Evolutionary conservation across 2,888 invertebrate species (phyloP), one percentile per base, ranked within the genome.

Genomic region (Hartigia nigra): DNA sequence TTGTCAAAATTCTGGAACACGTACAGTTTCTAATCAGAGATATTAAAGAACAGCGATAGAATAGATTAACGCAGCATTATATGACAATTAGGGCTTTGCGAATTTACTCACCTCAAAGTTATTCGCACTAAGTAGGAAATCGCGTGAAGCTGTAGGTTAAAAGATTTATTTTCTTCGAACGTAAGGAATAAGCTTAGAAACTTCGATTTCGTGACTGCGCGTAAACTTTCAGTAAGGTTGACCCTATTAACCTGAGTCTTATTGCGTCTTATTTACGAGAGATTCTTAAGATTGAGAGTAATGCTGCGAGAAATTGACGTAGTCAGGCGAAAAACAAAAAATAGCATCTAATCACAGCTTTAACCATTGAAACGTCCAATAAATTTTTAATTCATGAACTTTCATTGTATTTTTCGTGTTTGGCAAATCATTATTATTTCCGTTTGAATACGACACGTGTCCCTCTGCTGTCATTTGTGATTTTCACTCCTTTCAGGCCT

Each of bases 391-490:
- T 72, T 34, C 12, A 14, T 14, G 5, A 12, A 31, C 12, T 70
- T n/a, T 12, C 14, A 23, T 70, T n/a, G n/a, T 31, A n/a, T 70
- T 70, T 70, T 14, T 69, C 76, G 12, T 32, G 70, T 14, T 14
- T 23, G 12, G 31, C 78, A 78, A 81, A 83, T 81, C 81, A 85
- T 84, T 37, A 37, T 12, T 37, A 12, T 37, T 37, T 34, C 34
- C 34, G 12, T 36, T 36, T 36, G 1, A 12, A 36, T 23, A 55
- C 55, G 23, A 23, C 39, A 39, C 14, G 4, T 5, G 4, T 14
- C 14, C 4, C 1, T 23, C 9, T 9, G 0, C 5, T 55, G 0
- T 23, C 14, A 9, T 55, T 55, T 55, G 9, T 55, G n/a, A 55
- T 23, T 9, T 9, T 23, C 23, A 9, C 2, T 23, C 39, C 39